Evolutionary conservation across 2,797 vertebrate species (phyloP), one percentile per base, ranked within the genome.

Genomic region (Scolopax rusticola): DNA sequence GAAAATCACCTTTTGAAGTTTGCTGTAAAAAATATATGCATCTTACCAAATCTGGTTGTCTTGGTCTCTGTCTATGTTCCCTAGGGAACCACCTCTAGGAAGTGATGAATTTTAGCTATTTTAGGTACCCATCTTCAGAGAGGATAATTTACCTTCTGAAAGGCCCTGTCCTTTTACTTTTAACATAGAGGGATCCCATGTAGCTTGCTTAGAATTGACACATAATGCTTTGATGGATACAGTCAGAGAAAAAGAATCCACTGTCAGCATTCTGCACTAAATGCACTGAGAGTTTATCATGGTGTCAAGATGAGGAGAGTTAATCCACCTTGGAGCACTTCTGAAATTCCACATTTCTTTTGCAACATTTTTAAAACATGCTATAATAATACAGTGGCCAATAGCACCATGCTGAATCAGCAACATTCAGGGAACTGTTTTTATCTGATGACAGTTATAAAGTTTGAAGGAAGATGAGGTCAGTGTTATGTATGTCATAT

Each of bases 381-480:
- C 10, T 64, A 21, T 89, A 94, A 82, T 83, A 94, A 92, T 50
- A 64, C 45, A 87, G 75, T 1, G 7, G 33, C 71, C 78, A 93
- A 69, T 41, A 86, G 33, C 43, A 91, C 30, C 32, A n/a, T 87
- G 93, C 90, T 96, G 95, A 95, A 68, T 78, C 85, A 94, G 89
- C 91, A 93, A 74, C 78, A 91, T 83, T 83, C 76, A 75, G 69
- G 60, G 50, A 89, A 87, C 71, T 64, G 79, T 77, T 91, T 93
- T 85, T 80, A 64, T 91, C 78, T 92, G 89, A 80, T 87, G 86
- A 92, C 84, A 90, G 84, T 85, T 87, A 92, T 24, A 65, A 93
- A 94, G 90, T 89, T 92, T 85, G 90, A 94, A 94, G 86, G 87
- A 84, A 89, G 79, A 95, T 87, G 81, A 91, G 93, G 87, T 93